Evolutionary conservation across 2,888 invertebrate genomes (phyloP), one percentile per base, ranked within the genome.

Genomic region (Drosophila multiciliata): DNA sequence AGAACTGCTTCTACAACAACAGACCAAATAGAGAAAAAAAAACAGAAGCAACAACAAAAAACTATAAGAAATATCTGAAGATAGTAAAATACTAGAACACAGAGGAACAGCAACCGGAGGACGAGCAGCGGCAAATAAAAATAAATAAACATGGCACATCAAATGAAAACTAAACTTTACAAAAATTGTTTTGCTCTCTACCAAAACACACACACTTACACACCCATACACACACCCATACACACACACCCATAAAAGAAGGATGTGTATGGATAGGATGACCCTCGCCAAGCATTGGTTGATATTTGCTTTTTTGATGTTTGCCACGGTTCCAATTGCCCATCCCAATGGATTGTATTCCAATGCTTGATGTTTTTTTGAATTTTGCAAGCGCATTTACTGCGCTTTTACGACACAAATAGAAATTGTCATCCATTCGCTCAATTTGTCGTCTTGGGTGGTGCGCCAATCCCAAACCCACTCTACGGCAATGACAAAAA

Each of bases 371-470:
- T 82, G 66, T 62, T 64, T 89, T 75, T 60, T 64, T 82, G 65
- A 68, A 78, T 85, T 58, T 55, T 64, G 58, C 53, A 40, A 53
- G 57, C 61, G 67, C 78, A 72, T 75, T 82, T 82, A 78, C 75
- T 90, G 88, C 87, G 80, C 82, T 85, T 80, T 89, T 89, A 81
- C 88, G 83, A 90, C 90, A 75, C 89, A 83, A 88, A 90, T 89
- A 79, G 83, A 91, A 90, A 90, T 91, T 90, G 91, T 91, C 91
- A 91, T 91, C 90, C 91, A 91, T 91, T 90, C 91, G 91, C 91
- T 90, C 90, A 90, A 90, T 90, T 90, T 90, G 91, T 87, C 81
- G 87, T 90, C 90, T 88, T 79, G 83, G 72, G 58, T 69, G 72
- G 58, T 69, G 67, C 73, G 40, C 55, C 53, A 62, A 35, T 52